Evolutionary conservation across 2,888 invertebrate species (phyloP).

Genomic region (Lasioglossum leucozonium): DNA sequence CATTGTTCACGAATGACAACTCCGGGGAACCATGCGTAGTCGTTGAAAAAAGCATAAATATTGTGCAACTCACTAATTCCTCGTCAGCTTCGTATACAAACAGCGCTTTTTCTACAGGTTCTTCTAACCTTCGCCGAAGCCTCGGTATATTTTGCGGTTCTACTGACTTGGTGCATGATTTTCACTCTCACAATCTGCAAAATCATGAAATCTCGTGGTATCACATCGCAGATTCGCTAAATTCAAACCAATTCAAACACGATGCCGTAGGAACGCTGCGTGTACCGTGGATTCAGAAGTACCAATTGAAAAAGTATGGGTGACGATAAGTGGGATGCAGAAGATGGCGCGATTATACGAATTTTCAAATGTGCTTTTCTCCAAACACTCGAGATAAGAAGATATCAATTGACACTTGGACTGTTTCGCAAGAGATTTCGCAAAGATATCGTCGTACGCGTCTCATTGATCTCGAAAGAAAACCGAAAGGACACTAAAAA

Average conservation of each 20-base stretch:
- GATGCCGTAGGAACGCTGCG: background rate
- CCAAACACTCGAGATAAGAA: background rate
- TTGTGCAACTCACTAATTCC: constrained; percentile 18
- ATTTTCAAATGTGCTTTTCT: constrained; percentile 47
- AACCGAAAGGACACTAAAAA: background rate
- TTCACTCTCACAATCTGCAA: background rate
- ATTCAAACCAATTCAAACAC: constrained; percentile 50
- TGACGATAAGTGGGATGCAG: constrained; percentile 17
- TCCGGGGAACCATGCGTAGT: background rate
- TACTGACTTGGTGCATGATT: background rate
- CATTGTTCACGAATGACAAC: background rate
- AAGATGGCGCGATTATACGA: constrained; percentile 56
- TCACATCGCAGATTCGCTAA: background rate
- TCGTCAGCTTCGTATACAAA: background rate
- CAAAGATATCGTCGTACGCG: too few species aligned
- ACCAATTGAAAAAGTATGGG: constrained; percentile 51
- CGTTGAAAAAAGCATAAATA: background rate
- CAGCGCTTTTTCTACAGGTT: constrained; percentile 1
- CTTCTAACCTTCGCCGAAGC: constrained; percentile 34
- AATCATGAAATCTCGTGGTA: constrained; percentile 13
- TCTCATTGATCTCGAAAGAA: background rate
- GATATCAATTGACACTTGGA: background rate
- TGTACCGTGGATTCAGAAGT: constrained; percentile 20
- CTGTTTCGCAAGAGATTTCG: too few species aligned
- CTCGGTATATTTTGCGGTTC: background rate